phyloP scores from a whole-genome alignment of 2,113 vertebrate species.

The Lamprotornis superbus region DNA sequence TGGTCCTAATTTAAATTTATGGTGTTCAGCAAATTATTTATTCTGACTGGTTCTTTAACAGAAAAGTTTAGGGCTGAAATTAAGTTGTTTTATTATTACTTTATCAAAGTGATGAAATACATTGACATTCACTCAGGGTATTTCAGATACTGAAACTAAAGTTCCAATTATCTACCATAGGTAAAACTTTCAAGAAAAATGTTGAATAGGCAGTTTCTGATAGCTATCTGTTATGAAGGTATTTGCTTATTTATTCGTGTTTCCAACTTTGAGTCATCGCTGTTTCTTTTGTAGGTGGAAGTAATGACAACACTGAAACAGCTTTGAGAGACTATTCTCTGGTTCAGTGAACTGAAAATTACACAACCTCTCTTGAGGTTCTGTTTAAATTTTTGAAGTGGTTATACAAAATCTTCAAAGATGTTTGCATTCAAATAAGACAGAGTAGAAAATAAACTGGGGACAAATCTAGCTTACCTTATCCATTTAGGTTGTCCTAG shows the following conservation, averaged over 20 bases:
- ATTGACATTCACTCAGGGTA: background rate
- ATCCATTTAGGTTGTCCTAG: background rate
- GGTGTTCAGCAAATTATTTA: background rate
- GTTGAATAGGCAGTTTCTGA: background rate
- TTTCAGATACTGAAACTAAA: background rate
- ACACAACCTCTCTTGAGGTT: background rate
- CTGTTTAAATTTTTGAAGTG: slow-evolving; percentile 36
- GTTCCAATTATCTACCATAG: background rate
- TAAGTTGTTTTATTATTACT: background rate
- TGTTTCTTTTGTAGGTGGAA: slow-evolving; percentile 31
- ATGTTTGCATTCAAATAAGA: background rate
- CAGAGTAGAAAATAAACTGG: background rate
- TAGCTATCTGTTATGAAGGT: background rate
- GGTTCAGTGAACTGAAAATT: slow-evolving; percentile 59
- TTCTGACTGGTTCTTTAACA: background rate
- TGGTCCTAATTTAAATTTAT: background rate
- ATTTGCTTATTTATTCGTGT: slow-evolving; percentile 32
- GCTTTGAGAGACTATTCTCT: slow-evolving; percentile 34
- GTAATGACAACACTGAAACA: slow-evolving; percentile 14
- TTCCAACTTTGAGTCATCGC: background rate
- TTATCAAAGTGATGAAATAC: background rate
- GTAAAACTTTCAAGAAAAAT: background rate
- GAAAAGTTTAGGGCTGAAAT: background rate
- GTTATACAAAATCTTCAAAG: slow-evolving; percentile 12
- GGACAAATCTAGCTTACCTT: background rate